Base-by-base conservation (phyloP, 2,113 vertebrate genomes). In the Blennius ocellaris region DNA sequence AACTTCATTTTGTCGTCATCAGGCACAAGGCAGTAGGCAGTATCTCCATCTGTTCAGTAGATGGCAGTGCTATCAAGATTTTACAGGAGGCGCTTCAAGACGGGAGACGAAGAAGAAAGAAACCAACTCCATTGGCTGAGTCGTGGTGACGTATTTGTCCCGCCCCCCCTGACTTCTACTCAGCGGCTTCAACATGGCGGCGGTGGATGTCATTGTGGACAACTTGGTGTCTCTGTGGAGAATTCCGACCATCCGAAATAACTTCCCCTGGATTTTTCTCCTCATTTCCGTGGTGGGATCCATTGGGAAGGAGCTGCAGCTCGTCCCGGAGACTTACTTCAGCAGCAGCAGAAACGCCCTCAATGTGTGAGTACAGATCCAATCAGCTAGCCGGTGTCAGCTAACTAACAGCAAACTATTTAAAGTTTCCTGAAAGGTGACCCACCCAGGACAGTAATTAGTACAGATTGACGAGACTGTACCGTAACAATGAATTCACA, bases 261-360 rank as follows among this genome's bases (percentile, higher is more conserved):
- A 88, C 60, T 81, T 96, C 43, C 93, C 90, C 0, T 92, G 81
- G 93, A 37, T 86, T 0, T 94, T 98, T 68, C 3, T 93, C 37
- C 9, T 85, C 0, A 67, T 94, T 47, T 93, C 92, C 9, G 1
- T 93, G 6, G 72, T 73, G 43, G 97, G 97, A 0, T 98, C 97
- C 0, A 0, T 92, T 0, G 51, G 97, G 15, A 97, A 97, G 78
- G 92, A 93, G 21, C 43, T 93, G 39, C 85, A 94, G 6, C 87
- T 94, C 37, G 89, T 96, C 8, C 95, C 96, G 39, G 89, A 94
- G 54, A 87, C 94, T 2, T 97, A 96, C 77, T 93, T 97, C 80
- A 93, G 94, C 90, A 94, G 93, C 93, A 97, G 94, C 80, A 94
- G 82, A 83, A 98, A 97, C 84, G 40, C 92, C 73, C 66, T 98